Conservation (phyloP, 2,113 vertebrate species). For the Pseudonaja textilis region DNA sequence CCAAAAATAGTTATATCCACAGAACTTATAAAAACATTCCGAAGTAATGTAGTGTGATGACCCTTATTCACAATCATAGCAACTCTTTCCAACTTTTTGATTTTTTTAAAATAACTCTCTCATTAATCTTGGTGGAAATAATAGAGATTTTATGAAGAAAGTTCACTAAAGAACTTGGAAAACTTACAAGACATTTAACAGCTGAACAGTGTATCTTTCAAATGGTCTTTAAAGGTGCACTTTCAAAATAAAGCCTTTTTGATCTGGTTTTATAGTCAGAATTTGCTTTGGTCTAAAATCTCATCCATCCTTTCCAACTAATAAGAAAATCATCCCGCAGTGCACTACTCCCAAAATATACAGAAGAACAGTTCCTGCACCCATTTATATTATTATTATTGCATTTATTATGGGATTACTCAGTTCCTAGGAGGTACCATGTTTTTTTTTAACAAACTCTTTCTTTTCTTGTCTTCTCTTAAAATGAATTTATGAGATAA, state of each 20-base stretch:
- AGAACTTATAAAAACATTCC: slow-evolving; percentile 64
- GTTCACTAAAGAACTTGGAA: slow-evolving; percentile 62
- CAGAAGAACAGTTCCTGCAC: slow-evolving; percentile 27
- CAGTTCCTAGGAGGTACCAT: slow-evolving; percentile 33
- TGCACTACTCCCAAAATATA: slow-evolving; percentile 48
- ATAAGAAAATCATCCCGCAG: slow-evolving; percentile 60
- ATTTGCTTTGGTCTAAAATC: slow-evolving; percentile 61
- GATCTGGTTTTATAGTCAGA: slow-evolving; percentile 67
- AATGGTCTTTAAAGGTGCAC: slow-evolving; percentile 59
- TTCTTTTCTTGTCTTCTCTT: background rate
- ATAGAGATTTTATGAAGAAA: slow-evolving; percentile 65
- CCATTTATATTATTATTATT: slow-evolving; percentile 36
- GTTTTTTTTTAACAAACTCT: slow-evolving; percentile 18
- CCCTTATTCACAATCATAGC: slow-evolving; percentile 56
- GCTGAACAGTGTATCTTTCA: slow-evolving; percentile 65
- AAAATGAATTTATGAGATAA: slow-evolving; percentile 26
- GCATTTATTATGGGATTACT: slow-evolving; percentile 32
- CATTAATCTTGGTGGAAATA: slow-evolving; percentile 66
- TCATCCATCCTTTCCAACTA: slow-evolving; percentile 64
- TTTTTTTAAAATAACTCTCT: slow-evolving; percentile 59
- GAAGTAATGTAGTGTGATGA: slow-evolving; percentile 58
- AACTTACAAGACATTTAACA: slow-evolving; percentile 63
- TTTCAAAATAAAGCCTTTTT: slow-evolving; percentile 64
- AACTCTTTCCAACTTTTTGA: slow-evolving; percentile 54
- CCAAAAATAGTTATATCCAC: slow-evolving; percentile 49